Evolutionary conservation across 2,888 invertebrate genomes (phyloP).

Genomic region (Pristionchus fissidentatus): DNA sequence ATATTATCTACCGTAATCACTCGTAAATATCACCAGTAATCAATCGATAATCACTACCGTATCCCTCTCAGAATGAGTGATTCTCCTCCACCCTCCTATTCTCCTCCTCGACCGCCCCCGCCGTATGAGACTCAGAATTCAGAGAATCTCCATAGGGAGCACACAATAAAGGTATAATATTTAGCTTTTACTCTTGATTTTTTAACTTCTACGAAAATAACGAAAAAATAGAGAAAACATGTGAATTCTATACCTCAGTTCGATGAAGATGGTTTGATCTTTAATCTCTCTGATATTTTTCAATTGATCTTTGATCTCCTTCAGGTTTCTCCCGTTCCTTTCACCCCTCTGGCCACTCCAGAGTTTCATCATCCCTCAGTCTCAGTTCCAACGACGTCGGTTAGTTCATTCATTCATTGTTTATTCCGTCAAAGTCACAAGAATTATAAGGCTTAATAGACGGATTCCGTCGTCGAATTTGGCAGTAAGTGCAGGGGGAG

Average conservation of each 20-base stretch:
- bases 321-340: conserved; percentile 63
- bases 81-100: conserved; percentile 66
- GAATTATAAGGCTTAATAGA: too few species aligned
- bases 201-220: background rate
- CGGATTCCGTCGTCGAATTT: too few species aligned
- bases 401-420: background rate
- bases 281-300: background rate
- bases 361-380: conserved; percentile 48
- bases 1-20: background rate
- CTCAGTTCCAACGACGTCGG: conserved; percentile 44
- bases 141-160: conserved; percentile 58
- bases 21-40: background rate
- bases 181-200: conserved; percentile 24
- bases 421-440: too few species aligned
- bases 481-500: too few species aligned
- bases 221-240: background rate
- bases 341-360: conserved; percentile 59
- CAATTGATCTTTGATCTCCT: background rate
- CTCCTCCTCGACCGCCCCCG: conserved; percentile 65
- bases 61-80: conserved; percentile 47
- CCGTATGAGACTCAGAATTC: conserved; percentile 65
- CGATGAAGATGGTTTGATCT: too few species aligned
- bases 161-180: conserved; percentile 33
- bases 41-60: background rate
- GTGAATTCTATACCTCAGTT: background rate